Evolutionary conservation across 1,140 invertebrate species (phyloP), one percentile per base, ranked within the genome.

Genomic region (Zaprionus lachaisei): DNA sequence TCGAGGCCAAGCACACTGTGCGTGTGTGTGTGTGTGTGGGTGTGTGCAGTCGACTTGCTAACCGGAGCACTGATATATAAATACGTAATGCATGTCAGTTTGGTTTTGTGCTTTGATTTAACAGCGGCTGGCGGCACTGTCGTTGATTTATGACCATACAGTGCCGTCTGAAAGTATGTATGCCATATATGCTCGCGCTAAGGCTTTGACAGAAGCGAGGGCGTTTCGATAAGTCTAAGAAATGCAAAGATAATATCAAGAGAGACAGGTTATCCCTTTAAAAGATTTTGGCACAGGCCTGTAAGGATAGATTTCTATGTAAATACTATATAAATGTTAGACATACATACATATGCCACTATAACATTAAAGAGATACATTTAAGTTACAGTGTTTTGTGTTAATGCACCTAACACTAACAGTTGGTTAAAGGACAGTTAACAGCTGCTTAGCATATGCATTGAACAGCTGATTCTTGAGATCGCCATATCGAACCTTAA

Each of bases 51-150:
- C 44, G 70, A 74, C 71, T 68, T 77, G 70, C 62, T 72, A 72
- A 77, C 64, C 70, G 64, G 24, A 75, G 65, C 74, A 56, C 66
- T 60, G 54, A 76, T 77, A 81, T 76, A 89, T 89, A 87, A 89
- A 90, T 87, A 79, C 71, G 70, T 89, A 84, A 90, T 90, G 85
- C 78, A 81, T 84, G 85, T 89, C 84, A 84, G 84, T 89, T 84
- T 89, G 84, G 81, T 81, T 89, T 90, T 79, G 75, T 57, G 81
- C 84, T 89, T 90, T 90, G 84, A 89, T 90, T 90, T 89, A 84
- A 79, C 75, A 89, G 79, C 79, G 47, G 62, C 69, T 66, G 72
- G 67, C 24, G 54, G 60, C 72, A 51, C 38, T 54, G n/a, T 64
- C 49, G 85, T 81, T 89, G 81, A 90, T 90, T 89, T 90, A 89